Conservation (phyloP, 1,140 invertebrate genomes). For the Harpegnathos saltator region DNA sequence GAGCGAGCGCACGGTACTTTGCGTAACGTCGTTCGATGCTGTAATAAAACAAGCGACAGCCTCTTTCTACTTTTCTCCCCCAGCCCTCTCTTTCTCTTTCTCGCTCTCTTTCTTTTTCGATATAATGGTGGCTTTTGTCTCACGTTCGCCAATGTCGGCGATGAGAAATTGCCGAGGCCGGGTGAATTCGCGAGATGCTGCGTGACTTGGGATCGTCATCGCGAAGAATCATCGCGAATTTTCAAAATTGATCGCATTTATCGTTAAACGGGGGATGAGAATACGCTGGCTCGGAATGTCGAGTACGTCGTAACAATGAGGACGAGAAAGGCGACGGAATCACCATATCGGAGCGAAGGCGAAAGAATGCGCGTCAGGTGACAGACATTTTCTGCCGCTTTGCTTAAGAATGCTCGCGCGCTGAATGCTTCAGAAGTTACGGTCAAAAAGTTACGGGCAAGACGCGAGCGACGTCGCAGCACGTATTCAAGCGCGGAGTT, state of each 20-base stretch:
- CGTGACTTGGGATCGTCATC: background rate
- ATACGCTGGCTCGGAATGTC: background rate
- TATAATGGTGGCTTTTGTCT: background rate
- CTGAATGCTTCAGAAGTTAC: conserved; percentile 61
- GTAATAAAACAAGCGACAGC: conserved; percentile 31
- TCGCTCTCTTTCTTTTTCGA: background rate
- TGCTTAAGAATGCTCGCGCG: conserved; percentile 47
- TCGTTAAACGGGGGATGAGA: conserved; percentile 15
- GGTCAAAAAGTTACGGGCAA: conserved; percentile 45
- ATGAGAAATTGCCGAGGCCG: conserved; percentile 5
- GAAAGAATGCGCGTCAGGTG: conserved; percentile 13
- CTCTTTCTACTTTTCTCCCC: no score
- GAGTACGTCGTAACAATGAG: background rate
- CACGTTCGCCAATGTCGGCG: background rate
- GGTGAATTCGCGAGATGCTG: background rate
- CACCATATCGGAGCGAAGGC: background rate
- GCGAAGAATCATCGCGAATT: no score
- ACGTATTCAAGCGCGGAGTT: conserved; percentile 52
- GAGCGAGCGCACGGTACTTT: background rate
- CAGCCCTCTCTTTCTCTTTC: no score
- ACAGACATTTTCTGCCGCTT: conserved; percentile 43
- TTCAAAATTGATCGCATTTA: background rate
- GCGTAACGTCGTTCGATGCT: conserved; percentile 37
- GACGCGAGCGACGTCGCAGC: conserved; percentile 11
- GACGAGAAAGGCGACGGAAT: conserved; percentile 34